These are phyloP conservation scores for Tetraodon nigroviridis DNA, from an alignment of 2,113 vertebrate genomes.

Conservation along the genomic window DNA sequence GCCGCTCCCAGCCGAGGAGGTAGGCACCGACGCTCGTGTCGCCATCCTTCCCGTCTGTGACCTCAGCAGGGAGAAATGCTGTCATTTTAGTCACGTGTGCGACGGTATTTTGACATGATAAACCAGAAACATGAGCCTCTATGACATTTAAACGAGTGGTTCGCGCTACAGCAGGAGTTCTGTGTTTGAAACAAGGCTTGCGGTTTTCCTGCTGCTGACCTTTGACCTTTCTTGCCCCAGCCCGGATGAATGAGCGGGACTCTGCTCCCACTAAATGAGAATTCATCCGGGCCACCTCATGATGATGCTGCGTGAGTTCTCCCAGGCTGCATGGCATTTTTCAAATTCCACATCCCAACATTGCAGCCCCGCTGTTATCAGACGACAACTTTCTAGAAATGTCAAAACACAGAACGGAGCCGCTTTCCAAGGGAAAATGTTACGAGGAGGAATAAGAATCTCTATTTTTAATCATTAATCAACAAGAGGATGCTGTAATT, in stretches of 20 bases:
- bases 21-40: constrained; percentile 49
- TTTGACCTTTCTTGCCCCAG: neutral
- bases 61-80: neutral
- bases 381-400: too few relatives aligned
- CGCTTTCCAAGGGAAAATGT: too few relatives aligned
- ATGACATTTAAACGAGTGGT: neutral
- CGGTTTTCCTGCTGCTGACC: constrained; percentile 2
- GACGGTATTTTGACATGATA: neutral
- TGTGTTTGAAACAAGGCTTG: neutral
- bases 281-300: too few relatives aligned
- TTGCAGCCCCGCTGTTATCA: too few relatives aligned
- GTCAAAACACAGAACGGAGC: too few relatives aligned
- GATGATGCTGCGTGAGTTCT: too few relatives aligned
- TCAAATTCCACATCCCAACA: too few relatives aligned
- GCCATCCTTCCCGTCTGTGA: neutral
- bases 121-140: neutral
- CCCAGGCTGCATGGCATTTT: too few relatives aligned
- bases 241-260: too few relatives aligned
- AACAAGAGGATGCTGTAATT: constrained; percentile 2
- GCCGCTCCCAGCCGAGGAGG: constrained; percentile 93
- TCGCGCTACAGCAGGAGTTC: neutral
- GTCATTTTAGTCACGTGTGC: neutral
- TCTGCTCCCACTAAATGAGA: too few relatives aligned
- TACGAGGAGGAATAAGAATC: neutral
- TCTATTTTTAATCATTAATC: neutral